Evolutionary conservation across 2,888 invertebrate genomes (phyloP).

Genomic region (Neocrepidodera transversa): DNA sequence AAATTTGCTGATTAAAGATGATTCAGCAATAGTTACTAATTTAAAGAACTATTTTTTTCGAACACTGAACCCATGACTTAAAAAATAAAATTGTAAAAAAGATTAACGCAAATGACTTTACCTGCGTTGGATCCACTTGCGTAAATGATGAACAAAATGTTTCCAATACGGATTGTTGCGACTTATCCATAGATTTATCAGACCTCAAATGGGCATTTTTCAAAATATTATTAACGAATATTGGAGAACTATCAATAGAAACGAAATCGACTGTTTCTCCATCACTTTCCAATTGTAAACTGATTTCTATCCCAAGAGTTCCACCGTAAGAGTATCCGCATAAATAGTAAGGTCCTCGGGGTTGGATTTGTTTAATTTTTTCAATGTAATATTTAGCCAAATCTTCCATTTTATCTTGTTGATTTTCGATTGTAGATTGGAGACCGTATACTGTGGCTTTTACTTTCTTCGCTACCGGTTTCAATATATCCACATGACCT

Average conservation of each 20-base stretch:
- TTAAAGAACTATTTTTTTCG: too few relatives aligned
- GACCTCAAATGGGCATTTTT: constrained; percentile 16
- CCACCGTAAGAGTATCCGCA: constrained; percentile 43
- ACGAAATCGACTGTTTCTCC: constrained; percentile 35
- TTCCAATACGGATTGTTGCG: constrained; percentile 23
- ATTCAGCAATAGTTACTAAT: too few relatives aligned
- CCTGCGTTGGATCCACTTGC: constrained; percentile 24
- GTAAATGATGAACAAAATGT: constrained; percentile 28
- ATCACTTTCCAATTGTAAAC: constrained; percentile 34
- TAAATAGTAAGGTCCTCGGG: constrained; percentile 38
- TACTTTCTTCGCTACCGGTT: constrained; percentile 32
- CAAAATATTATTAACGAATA: constrained; percentile 28
- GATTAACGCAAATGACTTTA: too few relatives aligned
- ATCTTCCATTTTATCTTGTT: constrained; percentile 29
- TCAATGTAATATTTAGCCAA: constrained; percentile 29
- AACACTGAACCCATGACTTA: too few relatives aligned
- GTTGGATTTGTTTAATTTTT: constrained; percentile 31
- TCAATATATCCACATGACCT: constrained; percentile 33
- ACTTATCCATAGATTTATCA: constrained; percentile 15
- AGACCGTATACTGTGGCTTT: constrained; percentile 39
- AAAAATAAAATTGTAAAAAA: too few relatives aligned
- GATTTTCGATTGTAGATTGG: constrained; percentile 29
- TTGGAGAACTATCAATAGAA: constrained; percentile 37
- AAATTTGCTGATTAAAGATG: too few relatives aligned
- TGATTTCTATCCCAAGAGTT: constrained; percentile 35